These are phyloP conservation scores for Ophiothrix spiculata DNA, from an alignment of 35 echinoderm and acorn worm species.

Conservation along the genomic window DNA sequence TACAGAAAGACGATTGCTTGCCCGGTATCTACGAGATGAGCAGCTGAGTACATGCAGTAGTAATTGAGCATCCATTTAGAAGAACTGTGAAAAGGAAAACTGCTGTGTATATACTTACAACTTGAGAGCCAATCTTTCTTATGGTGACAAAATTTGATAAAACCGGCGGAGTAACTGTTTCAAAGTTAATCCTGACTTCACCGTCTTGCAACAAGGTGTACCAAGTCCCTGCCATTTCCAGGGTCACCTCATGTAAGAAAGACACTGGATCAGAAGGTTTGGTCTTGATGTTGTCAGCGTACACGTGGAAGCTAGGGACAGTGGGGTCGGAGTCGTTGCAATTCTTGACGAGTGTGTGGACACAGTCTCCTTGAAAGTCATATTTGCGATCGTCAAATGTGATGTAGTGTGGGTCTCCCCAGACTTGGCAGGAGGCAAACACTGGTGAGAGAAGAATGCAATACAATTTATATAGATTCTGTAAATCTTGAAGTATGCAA, in stretches of 20 bases:
- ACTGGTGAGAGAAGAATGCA: no score
- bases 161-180: conserved; percentile 27
- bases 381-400: no score
- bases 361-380: no score
- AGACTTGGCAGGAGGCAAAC: conserved; percentile 50
- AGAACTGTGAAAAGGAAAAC: no score
- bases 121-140: conserved; percentile 34
- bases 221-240: conserved; percentile 24
- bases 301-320: conserved; percentile 31
- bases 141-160: conserved; percentile 27
- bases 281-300: conserved; percentile 50
- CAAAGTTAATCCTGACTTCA: conserved; percentile 57
- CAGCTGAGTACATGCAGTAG: no score
- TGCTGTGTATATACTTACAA: conserved; percentile 64
- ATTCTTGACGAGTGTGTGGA: conserved; percentile 53
- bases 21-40: no score
- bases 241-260: conserved; percentile 36
- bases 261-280: conserved; percentile 60
- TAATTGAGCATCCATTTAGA: no score
- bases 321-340: conserved; percentile 48
- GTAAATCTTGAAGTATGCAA: no score
- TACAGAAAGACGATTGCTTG: no score
- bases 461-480: no score
- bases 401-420: conserved; percentile 87
- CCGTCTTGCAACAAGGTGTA: conserved; percentile 38